Conservation (phyloP, 2,888 invertebrate genomes). For the Trachelus troglodyta region DNA sequence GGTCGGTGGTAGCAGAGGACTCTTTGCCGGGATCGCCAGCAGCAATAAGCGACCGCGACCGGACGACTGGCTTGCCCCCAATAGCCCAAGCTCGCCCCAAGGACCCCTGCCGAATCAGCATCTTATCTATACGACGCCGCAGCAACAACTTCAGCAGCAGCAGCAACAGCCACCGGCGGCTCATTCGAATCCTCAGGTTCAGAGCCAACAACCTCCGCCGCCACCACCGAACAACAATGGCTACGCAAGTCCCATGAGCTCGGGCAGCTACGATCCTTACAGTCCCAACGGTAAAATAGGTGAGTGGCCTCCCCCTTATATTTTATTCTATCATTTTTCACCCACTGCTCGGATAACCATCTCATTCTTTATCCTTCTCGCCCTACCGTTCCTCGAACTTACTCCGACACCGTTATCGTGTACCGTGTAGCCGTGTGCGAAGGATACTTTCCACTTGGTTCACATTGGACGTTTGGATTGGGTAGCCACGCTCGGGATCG, state of each 20-base stretch:
- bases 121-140: conserved; percentile 69
- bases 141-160: conserved; percentile 48
- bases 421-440: neutral
- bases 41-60: conserved; percentile 70
- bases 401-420: neutral
- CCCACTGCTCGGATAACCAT: neutral
- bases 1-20: conserved; percentile 48
- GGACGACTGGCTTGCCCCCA: conserved; percentile 76
- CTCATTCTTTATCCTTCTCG: neutral
- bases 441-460: neutral
- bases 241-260: conserved; percentile 87
- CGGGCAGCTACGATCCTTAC: conserved; percentile 90
- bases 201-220: conserved; percentile 33
- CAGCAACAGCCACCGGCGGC: conserved; percentile 48
- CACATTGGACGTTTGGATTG: neutral
- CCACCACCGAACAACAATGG: conserved; percentile 74
- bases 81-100: conserved; percentile 69
- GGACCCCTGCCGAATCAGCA: conserved; percentile 69
- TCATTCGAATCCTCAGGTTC: conserved; percentile 44
- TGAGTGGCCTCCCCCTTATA: conserved; percentile 66
- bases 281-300: conserved; percentile 91
- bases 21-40: conserved; percentile 63
- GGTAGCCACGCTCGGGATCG: neutral
- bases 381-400: neutral
- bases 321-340: neutral